Conservation (phyloP, 2,888 invertebrate genomes). For the Pomacea canaliculata region DNA sequence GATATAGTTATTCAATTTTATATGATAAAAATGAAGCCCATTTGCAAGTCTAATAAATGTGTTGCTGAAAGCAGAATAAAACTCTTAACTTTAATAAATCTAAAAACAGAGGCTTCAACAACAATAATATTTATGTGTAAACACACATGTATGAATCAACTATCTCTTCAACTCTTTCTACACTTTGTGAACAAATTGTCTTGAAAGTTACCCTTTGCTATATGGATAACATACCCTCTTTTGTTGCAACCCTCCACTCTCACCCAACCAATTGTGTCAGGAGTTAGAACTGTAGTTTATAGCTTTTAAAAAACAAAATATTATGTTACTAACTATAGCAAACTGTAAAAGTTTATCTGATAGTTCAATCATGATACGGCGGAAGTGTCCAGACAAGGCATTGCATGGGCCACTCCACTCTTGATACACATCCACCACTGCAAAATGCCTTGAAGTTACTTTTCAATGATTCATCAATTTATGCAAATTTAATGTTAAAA, state of each 20-base stretch:
- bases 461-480: too few relatives aligned
- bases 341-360: slow-evolving; percentile 86
- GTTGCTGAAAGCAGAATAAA: background rate
- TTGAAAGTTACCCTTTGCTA: too few relatives aligned
- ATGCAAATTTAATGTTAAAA: too few relatives aligned
- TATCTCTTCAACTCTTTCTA: background rate
- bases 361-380: slow-evolving; percentile 87
- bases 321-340: slow-evolving; percentile 76
- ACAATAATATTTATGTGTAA: background rate
- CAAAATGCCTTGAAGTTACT: slow-evolving; percentile 30
- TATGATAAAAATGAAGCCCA: background rate
- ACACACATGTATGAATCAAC: background rate
- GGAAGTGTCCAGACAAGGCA: slow-evolving; percentile 86
- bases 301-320: too few relatives aligned
- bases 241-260: too few relatives aligned
- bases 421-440: slow-evolving; percentile 88
- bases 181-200: background rate
- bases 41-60: background rate
- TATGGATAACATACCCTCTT: too few relatives aligned
- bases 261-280: too few relatives aligned
- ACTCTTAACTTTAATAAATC: too few relatives aligned
- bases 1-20: too few relatives aligned
- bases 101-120: too few relatives aligned
- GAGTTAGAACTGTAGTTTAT: too few relatives aligned
- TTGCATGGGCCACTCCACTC: slow-evolving; percentile 93